Percentiles rank a stretch among this genome's conserved stretches.
Evolutionary conservation across 2,113 vertebrate species (phyloP).

Genomic region (Burhinus oedicnemus): DNA sequence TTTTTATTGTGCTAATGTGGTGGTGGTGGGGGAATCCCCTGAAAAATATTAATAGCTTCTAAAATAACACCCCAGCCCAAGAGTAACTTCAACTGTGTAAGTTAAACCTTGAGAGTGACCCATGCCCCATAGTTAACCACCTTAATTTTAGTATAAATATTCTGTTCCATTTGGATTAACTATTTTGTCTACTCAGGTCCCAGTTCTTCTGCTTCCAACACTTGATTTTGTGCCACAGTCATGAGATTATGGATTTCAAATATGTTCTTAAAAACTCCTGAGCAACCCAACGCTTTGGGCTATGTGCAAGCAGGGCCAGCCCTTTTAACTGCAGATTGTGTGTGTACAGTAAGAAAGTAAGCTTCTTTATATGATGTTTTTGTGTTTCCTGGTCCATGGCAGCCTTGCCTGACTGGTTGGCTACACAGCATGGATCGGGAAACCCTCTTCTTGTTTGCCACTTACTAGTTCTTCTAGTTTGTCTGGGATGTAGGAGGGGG

Average conservation of each 20-base stretch:
- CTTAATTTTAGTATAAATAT: neutral
- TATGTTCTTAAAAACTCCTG: neutral
- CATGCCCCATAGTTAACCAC: neutral
- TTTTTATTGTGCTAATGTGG: neutral
- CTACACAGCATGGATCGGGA: neutral
- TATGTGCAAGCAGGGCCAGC: neutral
- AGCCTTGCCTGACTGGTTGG: neutral
- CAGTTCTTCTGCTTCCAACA: neutral
- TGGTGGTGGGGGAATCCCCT: no score
- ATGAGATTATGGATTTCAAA: neutral
- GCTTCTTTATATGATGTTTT: neutral
- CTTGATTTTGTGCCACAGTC: neutral
- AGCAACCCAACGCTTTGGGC: neutral
- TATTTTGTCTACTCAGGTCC: neutral
- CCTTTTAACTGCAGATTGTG: neutral
- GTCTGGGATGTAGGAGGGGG: neutral
- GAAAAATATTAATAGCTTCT: neutral
- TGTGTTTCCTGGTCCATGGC: neutral
- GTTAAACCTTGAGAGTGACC: neutral
- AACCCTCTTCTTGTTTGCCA: neutral
- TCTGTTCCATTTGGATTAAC: neutral
- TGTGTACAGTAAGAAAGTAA: neutral
- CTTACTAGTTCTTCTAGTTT: neutral
- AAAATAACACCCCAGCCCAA: neutral
- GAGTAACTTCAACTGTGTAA: neutral